Evolutionary conservation across 2,888 invertebrate species (phyloP).

Genomic region (Pantelozetes paolii): DNA sequence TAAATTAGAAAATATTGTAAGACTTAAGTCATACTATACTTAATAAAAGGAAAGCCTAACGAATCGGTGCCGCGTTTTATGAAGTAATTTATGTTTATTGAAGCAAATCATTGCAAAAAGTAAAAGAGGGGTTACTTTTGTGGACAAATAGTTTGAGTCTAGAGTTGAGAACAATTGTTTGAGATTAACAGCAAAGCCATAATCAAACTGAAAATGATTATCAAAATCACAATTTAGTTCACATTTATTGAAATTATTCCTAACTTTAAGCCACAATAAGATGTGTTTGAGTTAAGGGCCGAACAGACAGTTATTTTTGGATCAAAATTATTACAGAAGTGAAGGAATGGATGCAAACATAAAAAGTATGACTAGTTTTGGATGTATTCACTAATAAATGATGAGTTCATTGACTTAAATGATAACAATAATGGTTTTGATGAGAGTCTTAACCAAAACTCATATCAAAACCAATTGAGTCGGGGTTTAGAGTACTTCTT

Average conservation of each 20-base stretch:
- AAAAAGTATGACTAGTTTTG: constrained; percentile 2
- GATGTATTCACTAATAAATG: not conserved
- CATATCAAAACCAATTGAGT: constrained; percentile 30
- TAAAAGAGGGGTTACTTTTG: constrained; percentile 11
- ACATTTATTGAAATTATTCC: too few relatives aligned
- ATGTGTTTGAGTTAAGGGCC: not conserved
- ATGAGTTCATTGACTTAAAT: not conserved
- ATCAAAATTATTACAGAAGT: not conserved
- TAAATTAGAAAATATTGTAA: not conserved
- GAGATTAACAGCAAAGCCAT: not conserved
- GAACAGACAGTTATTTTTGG: constrained; percentile 21
- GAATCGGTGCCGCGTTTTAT: constrained; percentile 11
- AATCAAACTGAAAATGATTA: not conserved
- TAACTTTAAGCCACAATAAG: not conserved
- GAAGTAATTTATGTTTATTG: constrained; percentile 24
- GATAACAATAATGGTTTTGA: constrained; percentile 18
- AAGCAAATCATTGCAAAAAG: constrained; percentile 30
- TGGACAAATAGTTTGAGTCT: constrained; percentile 11
- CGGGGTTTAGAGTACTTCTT: constrained; percentile 11
- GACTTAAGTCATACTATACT: not conserved
- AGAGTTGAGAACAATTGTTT: not conserved
- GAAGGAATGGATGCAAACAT: not conserved
- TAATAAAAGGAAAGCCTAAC: not conserved
- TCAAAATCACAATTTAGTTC: constrained; percentile 18
- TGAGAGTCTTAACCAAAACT: not conserved